A percentile compares a stretch with the other conserved stretches of the same genome.
Evolutionary conservation across 1,140 invertebrate genomes (phyloP).

Genomic region (Diabrotica undecimpunctata): DNA sequence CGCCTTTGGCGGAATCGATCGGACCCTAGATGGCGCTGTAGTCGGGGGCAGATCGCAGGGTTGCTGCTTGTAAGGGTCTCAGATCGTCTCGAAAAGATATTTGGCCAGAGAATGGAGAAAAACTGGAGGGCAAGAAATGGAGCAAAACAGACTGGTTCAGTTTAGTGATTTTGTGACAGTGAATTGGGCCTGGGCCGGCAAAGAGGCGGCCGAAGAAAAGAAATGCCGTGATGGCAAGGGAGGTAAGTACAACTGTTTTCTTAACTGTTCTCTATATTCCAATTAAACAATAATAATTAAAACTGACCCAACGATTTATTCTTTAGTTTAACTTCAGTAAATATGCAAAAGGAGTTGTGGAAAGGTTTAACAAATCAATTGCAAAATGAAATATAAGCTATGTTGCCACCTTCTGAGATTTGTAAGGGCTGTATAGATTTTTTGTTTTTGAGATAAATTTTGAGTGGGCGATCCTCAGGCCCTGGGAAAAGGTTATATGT

Average conservation of each 20-base stretch:
- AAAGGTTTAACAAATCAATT: constrained; percentile 4
- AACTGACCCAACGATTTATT: not conserved
- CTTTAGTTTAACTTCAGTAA: not conserved
- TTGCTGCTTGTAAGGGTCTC: constrained; percentile 42
- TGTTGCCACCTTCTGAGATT: constrained; percentile 6
- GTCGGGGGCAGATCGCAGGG: constrained; percentile 43
- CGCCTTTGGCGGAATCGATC: constrained; percentile 38
- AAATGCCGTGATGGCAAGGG: constrained; percentile 62
- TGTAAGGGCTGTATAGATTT: constrained; percentile 3
- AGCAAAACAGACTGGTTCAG: constrained; percentile 40
- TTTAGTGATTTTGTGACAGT: constrained; percentile 36
- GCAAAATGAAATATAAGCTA: not conserved
- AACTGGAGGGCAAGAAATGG: constrained; percentile 39
- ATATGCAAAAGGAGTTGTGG: not conserved
- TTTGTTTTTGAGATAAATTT: constrained; percentile 7
- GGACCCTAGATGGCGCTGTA: constrained; percentile 41
- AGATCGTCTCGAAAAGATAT: constrained; percentile 38
- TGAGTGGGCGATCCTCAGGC: constrained; percentile 6
- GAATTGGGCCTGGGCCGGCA: constrained; percentile 35
- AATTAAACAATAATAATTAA: not conserved
- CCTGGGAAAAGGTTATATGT: constrained; percentile 4
- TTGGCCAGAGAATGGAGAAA: constrained; percentile 44
- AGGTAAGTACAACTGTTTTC: constrained; percentile 46
- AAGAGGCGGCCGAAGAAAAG: constrained; percentile 44
- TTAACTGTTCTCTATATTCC: not conserved